Evolutionary conservation across 2,888 invertebrate species (phyloP).

Genomic region (Chromoteleia sp.): DNA sequence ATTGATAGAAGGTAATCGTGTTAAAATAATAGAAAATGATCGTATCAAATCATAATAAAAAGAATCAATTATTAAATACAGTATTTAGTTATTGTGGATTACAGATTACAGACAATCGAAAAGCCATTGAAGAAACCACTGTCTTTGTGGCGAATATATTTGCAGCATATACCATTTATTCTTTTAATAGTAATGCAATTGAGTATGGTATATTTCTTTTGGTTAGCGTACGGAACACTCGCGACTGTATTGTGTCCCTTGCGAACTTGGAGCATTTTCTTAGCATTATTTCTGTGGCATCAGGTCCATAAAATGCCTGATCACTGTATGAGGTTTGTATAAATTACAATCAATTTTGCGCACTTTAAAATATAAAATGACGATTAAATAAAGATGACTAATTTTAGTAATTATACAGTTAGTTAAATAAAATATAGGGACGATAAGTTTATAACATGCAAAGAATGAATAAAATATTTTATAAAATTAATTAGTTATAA

Average conservation of each 20-base stretch:
- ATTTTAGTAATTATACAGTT: no score
- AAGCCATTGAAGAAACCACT: conserved; percentile 74
- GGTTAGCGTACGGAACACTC: conserved; percentile 92
- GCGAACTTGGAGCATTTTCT: conserved; percentile 91
- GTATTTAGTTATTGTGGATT: conserved; percentile 27
- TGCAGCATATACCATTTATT: conserved; percentile 78
- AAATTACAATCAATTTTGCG: not conserved
- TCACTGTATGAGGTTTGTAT: conserved; percentile 87
- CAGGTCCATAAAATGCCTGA: conserved; percentile 87
- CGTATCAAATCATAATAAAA: not conserved
- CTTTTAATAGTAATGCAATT: conserved; percentile 78
- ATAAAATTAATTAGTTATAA: no score
- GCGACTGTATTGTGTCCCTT: conserved; percentile 92
- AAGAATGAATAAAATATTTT: no score
- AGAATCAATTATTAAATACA: not conserved
- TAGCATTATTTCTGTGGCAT: conserved; percentile 89
- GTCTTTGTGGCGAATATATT: conserved; percentile 73
- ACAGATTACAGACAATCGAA: conserved; percentile 77
- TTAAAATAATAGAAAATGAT: no score
- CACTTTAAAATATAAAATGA: no score
- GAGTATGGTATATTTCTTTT: conserved; percentile 88
- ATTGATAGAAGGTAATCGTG: no score
- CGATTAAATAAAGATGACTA: no score
- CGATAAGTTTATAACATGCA: no score
- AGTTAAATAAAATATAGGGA: no score